Percentiles rank a stretch among this genome's conserved stretches.
Evolutionary conservation across 2,797 vertebrate species (phyloP).

Genomic region (Acipenser ruthenus): DNA sequence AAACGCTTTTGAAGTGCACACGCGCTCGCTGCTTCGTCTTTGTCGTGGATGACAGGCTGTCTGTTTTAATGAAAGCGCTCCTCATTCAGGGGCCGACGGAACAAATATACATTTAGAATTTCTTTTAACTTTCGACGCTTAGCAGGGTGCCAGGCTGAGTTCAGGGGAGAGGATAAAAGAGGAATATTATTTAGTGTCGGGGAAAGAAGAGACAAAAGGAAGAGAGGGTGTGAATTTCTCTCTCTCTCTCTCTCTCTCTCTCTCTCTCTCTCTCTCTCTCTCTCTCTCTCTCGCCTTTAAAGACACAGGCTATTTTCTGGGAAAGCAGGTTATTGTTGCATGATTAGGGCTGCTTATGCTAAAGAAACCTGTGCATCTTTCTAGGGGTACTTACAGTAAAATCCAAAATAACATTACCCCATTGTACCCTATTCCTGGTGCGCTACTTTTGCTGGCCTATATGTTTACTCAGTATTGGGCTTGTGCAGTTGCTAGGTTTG

Average conservation of each 20-base stretch:
- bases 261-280: slow-evolving; percentile 4
- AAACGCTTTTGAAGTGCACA: slow-evolving; percentile 29
- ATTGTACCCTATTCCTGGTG: too few species aligned
- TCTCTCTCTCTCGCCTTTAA: slow-evolving; percentile 13
- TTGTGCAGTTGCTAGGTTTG: too few species aligned
- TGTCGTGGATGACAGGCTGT: slow-evolving; percentile 47
- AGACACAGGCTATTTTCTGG: background rate
- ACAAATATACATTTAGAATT: slow-evolving; percentile 31
- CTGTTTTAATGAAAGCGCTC: slow-evolving; percentile 47
- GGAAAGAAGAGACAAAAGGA: slow-evolving; percentile 11
- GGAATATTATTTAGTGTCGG: background rate
- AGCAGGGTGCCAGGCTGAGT: slow-evolving; percentile 24
- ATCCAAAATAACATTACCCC: too few species aligned
- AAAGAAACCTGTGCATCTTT: too few species aligned
- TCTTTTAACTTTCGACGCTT: slow-evolving; percentile 37
- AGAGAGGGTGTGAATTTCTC: slow-evolving; percentile 11
- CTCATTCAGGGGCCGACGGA: slow-evolving; percentile 39
- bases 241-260: slow-evolving; percentile 9
- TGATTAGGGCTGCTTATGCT: too few species aligned
- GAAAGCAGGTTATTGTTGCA: background rate
- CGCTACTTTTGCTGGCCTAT: too few species aligned
- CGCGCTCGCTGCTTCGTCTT: slow-evolving; percentile 34
- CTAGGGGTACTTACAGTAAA: too few species aligned
- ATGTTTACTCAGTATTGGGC: too few species aligned
- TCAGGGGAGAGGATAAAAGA: slow-evolving; percentile 10